phyloP scores from a whole-genome alignment of 2,797 vertebrate species.

The Urophycis tenuis region DNA sequence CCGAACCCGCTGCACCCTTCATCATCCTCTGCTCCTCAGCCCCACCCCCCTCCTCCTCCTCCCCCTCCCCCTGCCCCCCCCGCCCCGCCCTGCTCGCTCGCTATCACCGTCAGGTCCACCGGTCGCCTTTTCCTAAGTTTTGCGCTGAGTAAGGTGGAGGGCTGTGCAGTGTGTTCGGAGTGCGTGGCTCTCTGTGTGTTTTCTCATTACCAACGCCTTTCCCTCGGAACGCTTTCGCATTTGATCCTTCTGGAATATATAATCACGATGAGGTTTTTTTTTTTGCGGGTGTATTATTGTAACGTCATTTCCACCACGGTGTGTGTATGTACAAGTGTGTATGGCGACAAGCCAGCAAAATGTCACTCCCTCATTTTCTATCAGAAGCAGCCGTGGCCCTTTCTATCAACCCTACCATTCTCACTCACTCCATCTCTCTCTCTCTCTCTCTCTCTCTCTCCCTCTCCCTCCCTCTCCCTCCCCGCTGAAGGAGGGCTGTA shows the following conservation, averaged over 20 bases:
- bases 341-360: not conserved
- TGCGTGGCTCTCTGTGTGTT: not conserved
- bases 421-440: not conserved
- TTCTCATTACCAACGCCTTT: not conserved
- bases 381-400: not conserved
- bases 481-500: constrained; percentile 52
- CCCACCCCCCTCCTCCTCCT: not conserved
- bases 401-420: not conserved
- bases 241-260: not conserved
- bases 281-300: too few relatives aligned
- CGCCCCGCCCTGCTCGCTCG: not conserved
- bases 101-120: not conserved
- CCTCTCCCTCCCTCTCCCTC: constrained; percentile 6
- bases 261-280: too few relatives aligned
- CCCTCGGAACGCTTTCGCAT: not conserved
- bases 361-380: not conserved
- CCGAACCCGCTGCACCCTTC: not conserved
- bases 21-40: not conserved
- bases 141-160: not conserved
- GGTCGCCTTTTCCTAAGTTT: not conserved
- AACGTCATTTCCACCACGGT: too few relatives aligned
- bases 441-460: constrained; percentile 3
- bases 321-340: too few relatives aligned
- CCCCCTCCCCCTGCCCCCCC: too few relatives aligned
- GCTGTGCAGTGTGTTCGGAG: not conserved